A percentile compares a stretch with the other conserved stretches of the same genome.
phyloP scores from a whole-genome alignment of 1,140 invertebrate species.

The Nixonia krombeini region DNA sequence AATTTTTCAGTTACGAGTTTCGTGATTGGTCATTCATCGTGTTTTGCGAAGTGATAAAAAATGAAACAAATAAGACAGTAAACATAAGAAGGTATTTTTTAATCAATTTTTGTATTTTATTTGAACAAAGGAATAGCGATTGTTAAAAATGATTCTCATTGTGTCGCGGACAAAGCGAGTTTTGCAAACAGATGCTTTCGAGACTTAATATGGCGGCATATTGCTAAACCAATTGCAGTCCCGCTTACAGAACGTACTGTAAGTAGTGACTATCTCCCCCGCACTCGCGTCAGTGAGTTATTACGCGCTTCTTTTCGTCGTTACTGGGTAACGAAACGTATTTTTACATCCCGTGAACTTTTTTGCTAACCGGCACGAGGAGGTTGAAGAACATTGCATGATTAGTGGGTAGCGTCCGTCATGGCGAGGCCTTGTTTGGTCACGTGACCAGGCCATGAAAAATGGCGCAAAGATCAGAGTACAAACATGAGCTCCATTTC shows the following conservation, averaged over 20 bases:
- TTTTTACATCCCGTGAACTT: not conserved
- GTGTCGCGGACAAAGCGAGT: not conserved
- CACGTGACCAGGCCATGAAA: slow-evolving; percentile 74
- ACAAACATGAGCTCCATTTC: slow-evolving; percentile 73
- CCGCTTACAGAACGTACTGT: slow-evolving; percentile 31
- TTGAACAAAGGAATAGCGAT: no score
- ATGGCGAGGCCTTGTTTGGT: slow-evolving; percentile 59
- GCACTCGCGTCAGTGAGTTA: slow-evolving; percentile 44
- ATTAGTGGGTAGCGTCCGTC: no score
- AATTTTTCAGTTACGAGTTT: slow-evolving; percentile 45
- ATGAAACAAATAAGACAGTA: no score
- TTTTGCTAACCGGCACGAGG: not conserved
- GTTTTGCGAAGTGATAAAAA: slow-evolving; percentile 21
- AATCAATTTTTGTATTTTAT: no score
- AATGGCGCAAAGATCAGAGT: slow-evolving; percentile 76
- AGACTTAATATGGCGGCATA: slow-evolving; percentile 53
- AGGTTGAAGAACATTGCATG: no score
- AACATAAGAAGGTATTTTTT: no score
- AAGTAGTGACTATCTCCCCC: slow-evolving; percentile 19
- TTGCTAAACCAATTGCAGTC: slow-evolving; percentile 52
- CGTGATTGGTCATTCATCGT: slow-evolving; percentile 56
- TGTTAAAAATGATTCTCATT: no score
- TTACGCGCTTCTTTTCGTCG: slow-evolving; percentile 57
- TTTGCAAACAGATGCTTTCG: slow-evolving; percentile 17
- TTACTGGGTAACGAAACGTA: slow-evolving; percentile 17